Conservation (phyloP, 2,113 vertebrate genomes). For the Daphoenositta chrysoptera region DNA sequence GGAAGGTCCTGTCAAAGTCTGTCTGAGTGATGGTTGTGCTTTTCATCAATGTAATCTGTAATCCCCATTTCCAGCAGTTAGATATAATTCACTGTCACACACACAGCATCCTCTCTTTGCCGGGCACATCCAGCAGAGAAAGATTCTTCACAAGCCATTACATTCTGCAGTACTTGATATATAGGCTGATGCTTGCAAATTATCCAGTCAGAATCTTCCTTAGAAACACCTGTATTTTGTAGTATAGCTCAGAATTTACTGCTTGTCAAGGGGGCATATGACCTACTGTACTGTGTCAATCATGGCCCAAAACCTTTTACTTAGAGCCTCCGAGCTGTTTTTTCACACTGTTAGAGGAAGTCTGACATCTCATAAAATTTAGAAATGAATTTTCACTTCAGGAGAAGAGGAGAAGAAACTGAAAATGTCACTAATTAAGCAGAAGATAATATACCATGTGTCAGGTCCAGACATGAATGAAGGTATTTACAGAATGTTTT, state of each 20-base stretch:
- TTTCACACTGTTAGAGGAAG: constrained; percentile 48
- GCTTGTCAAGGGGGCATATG: constrained; percentile 36
- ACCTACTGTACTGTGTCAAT: constrained; percentile 52
- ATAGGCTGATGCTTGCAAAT: constrained; percentile 51
- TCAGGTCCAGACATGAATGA: not conserved
- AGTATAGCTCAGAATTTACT: constrained; percentile 56
- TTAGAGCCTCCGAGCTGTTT: constrained; percentile 20
- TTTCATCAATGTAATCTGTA: constrained; percentile 60
- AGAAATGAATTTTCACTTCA: constrained; percentile 38
- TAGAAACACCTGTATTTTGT: constrained; percentile 61
- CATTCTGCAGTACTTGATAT: constrained; percentile 43
- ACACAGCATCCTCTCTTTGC: not conserved
- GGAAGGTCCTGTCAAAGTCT: constrained; percentile 45
- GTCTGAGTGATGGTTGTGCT: constrained; percentile 53
- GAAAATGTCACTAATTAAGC: constrained; percentile 22
- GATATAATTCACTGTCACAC: constrained; percentile 51
- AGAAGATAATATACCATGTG: not conserved
- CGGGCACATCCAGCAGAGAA: not conserved
- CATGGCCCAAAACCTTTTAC: constrained; percentile 40
- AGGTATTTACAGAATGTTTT: not conserved
- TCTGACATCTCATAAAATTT: constrained; percentile 66
- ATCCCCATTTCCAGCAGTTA: constrained; percentile 17
- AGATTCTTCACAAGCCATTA: not conserved
- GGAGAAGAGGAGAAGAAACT: not conserved
- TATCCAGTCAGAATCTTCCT: constrained; percentile 49